Evolutionary conservation across 2,888 invertebrate genomes (phyloP).

Genomic region (Drosophila meridionalis): DNA sequence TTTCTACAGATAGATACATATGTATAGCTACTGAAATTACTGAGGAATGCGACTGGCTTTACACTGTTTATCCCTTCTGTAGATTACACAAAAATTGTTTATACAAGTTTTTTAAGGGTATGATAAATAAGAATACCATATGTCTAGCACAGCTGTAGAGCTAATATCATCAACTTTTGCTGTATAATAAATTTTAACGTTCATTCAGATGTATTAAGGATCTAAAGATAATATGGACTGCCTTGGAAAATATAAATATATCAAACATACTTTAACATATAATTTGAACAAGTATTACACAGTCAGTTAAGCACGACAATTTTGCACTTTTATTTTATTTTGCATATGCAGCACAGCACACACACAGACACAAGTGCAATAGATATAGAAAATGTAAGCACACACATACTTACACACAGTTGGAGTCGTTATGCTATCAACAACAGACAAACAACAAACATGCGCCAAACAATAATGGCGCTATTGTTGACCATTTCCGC

Average conservation of each 20-base stretch:
- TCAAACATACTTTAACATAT: not conserved
- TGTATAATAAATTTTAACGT: no score
- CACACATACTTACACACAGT: constrained; percentile 1
- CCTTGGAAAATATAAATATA: no score
- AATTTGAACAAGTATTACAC: not conserved
- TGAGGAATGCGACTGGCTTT: no score
- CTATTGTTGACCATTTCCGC: constrained; percentile 80
- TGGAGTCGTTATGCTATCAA: constrained; percentile 55
- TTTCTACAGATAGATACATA: not conserved
- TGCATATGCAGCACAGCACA: constrained; percentile 43
- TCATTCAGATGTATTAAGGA: no score
- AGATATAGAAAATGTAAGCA: not conserved
- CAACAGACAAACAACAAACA: constrained; percentile 72
- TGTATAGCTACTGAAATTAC: no score
- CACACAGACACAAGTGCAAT: not conserved
- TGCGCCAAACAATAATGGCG: constrained; percentile 77
- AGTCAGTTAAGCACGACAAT: not conserved
- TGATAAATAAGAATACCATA: no score
- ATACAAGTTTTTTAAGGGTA: no score
- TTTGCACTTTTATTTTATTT: not conserved
- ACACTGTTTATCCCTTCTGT: no score
- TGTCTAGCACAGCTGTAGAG: no score
- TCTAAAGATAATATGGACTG: no score
- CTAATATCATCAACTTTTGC: no score
- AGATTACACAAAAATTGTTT: no score